Evolutionary conservation across 2,113 vertebrate species (phyloP).

Genomic region (Galemys pyrenaicus): DNA sequence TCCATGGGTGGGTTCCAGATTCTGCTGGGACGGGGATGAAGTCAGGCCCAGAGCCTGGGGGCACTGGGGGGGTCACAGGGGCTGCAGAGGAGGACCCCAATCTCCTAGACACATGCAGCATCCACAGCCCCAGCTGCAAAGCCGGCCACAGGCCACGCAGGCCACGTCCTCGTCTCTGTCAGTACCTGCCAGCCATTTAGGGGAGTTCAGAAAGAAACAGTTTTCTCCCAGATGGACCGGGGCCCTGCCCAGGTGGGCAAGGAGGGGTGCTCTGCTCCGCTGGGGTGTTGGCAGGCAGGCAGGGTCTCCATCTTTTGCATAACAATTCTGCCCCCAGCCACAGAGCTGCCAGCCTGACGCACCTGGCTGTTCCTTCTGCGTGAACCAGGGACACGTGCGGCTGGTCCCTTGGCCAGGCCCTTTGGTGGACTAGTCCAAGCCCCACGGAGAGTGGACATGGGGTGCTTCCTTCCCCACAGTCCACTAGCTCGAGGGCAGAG

Average conservation of each 20-base stretch:
- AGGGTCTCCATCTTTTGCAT: too few species aligned
- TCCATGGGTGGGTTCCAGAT: background rate
- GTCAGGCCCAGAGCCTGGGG: background rate
- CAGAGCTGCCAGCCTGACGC: background rate
- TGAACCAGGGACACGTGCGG: rapidly evolving
- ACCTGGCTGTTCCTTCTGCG: background rate
- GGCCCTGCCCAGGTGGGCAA: background rate
- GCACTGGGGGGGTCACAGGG: rapidly evolving
- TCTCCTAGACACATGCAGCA: rapidly evolving
- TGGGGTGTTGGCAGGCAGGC: rapidly evolving
- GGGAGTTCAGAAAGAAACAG: background rate
- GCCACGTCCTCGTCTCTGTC: too few species aligned
- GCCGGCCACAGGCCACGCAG: rapidly evolving
- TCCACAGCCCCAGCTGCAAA: rapidly evolving
- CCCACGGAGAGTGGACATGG: background rate
- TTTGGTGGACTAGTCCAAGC: background rate
- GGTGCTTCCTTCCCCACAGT: too few species aligned
- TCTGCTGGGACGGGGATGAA: rapidly evolving
- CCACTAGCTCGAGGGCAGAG: too few species aligned
- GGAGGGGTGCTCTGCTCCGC: background rate
- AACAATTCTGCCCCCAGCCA: too few species aligned
- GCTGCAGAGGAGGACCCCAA: rapidly evolving
- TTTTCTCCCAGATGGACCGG: background rate
- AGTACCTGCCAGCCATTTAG: too few species aligned
- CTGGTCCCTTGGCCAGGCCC: background rate